A percentile compares a stretch with the other conserved stretches of the same genome.
Evolutionary conservation across 2,797 vertebrate genomes (phyloP).

Genomic region (Geotria australis): DNA sequence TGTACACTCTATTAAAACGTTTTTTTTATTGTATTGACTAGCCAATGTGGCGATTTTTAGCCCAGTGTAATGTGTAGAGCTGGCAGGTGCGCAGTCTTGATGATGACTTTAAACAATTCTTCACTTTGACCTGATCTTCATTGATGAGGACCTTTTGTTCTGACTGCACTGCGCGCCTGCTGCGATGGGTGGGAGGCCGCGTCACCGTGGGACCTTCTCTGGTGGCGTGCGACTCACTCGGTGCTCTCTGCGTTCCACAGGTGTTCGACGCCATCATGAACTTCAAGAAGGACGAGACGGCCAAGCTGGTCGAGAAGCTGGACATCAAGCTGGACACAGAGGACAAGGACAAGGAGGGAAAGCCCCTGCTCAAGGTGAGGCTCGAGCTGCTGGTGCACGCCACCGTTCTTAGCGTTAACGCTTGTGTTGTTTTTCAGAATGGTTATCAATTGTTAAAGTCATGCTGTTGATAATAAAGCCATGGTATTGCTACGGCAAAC

Average conservation of each 20-base stretch:
- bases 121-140: conserved; percentile 89
- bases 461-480: no score
- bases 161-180: neutral
- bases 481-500: no score
- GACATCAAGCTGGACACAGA: conserved; percentile 60
- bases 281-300: conserved; percentile 56
- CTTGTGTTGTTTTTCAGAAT: neutral
- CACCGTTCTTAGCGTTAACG: no score
- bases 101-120: conserved; percentile 59
- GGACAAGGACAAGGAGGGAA: conserved; percentile 70
- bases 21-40: no score
- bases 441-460: neutral
- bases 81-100: no score
- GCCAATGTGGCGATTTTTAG: neutral
- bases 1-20: no score
- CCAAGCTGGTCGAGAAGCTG: conserved; percentile 44
- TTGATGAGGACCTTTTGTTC: conserved; percentile 32
- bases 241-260: conserved; percentile 7
- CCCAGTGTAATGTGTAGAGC: neutral
- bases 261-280: conserved; percentile 80
- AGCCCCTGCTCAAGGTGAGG: conserved; percentile 50
- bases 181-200: neutral
- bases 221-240: no score
- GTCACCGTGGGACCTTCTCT: conserved; percentile 8
- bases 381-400: neutral